Evolutionary conservation across 2,797 vertebrate species (phyloP).

Genomic region (Lutjanus campechanus): DNA sequence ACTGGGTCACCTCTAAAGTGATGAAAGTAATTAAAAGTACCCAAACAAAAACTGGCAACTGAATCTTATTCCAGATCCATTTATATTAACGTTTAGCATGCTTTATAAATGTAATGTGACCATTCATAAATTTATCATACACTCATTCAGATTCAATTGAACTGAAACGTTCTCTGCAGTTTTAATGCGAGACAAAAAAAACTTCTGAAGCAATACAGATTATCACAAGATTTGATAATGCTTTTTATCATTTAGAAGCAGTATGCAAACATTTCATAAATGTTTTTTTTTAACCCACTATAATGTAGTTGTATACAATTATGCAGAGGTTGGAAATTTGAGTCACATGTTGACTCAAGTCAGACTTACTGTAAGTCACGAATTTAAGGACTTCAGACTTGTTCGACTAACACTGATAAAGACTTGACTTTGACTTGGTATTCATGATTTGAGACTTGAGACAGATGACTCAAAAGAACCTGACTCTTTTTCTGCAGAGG

Average conservation of each 20-base stretch:
- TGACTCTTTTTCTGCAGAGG: too few relatives aligned
- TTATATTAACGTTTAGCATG: constrained; percentile 13
- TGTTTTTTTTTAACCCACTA: background rate
- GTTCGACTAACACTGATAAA: too few relatives aligned
- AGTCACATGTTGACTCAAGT: too few relatives aligned
- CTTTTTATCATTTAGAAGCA: background rate
- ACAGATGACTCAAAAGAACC: too few relatives aligned
- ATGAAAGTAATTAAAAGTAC: constrained; percentile 48
- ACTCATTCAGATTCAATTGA: constrained; percentile 27
- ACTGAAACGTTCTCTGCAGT: constrained; percentile 3
- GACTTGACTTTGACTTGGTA: too few relatives aligned
- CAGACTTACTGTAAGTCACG: too few relatives aligned
- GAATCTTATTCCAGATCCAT: constrained; percentile 18
- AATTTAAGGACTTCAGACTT: too few relatives aligned
- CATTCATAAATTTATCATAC: constrained; percentile 22
- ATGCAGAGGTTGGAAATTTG: background rate
- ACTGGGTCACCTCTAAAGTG: constrained; percentile 54
- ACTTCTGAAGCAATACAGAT: background rate
- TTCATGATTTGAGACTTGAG: too few relatives aligned
- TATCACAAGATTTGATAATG: background rate
- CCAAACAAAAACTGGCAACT: constrained; percentile 8
- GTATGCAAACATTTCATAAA: background rate
- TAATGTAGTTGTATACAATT: background rate
- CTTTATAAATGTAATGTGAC: background rate
- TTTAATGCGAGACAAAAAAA: constrained; percentile 16